Conservation (phyloP, 2,113 vertebrate genomes). For the Pelecanoides urinatrix region DNA sequence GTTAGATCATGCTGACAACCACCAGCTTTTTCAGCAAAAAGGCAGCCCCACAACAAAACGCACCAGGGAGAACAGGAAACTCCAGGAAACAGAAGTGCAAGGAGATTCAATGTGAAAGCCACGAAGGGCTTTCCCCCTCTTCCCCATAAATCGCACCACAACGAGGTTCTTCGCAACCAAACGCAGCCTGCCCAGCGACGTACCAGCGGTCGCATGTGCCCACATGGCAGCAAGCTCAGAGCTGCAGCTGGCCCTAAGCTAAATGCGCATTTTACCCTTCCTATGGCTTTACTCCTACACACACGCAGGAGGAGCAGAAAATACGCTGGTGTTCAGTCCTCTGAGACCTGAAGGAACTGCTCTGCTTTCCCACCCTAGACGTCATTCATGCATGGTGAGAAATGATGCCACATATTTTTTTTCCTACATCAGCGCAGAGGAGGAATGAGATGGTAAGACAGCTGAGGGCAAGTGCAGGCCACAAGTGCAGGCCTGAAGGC, state of each 20-base stretch:
- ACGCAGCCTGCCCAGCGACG: background rate
- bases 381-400: background rate
- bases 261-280: background rate
- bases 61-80: background rate
- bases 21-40: background rate
- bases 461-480: background rate
- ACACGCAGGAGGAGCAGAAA: background rate
- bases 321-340: background rate
- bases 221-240: background rate
- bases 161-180: background rate
- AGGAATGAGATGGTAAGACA: background rate
- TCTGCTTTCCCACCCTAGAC: background rate
- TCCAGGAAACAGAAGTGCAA: background rate
- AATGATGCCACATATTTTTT: background rate
- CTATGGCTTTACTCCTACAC: background rate
- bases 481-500: background rate
- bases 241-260: background rate
- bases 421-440: background rate
- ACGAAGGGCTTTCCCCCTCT: background rate
- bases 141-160: background rate
- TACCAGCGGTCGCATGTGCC: rapidly evolving
- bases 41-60: background rate
- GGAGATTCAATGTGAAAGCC: background rate
- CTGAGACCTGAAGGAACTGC: background rate
- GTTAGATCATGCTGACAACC: background rate